Percentiles rank a stretch among this genome's conserved stretches.
Conservation (phyloP, 2,888 invertebrate species). For the Elegia similella region DNA sequence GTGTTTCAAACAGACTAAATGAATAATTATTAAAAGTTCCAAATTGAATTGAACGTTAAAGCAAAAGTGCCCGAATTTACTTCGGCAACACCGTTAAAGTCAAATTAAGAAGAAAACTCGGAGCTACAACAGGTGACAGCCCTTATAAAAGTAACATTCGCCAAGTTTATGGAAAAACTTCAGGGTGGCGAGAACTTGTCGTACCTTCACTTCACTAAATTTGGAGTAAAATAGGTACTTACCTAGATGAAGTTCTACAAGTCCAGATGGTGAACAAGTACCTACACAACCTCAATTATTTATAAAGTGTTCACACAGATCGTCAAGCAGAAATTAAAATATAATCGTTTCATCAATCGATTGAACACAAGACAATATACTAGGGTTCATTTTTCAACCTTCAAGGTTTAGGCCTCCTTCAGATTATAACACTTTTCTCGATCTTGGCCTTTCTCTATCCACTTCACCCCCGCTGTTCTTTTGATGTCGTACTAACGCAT, state of each 20-base stretch:
- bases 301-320: too few relatives aligned
- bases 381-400: too few relatives aligned
- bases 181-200: not conserved
- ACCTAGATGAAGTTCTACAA: constrained; percentile 1
- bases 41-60: not conserved
- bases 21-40: constrained; percentile 13
- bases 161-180: constrained; percentile 20
- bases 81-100: constrained; percentile 18
- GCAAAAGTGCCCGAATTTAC: constrained; percentile 16
- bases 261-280: not conserved
- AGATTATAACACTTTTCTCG: too few relatives aligned
- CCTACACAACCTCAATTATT: too few relatives aligned
- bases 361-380: too few relatives aligned
- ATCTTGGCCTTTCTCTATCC: too few relatives aligned
- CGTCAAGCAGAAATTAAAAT: too few relatives aligned
- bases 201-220: not conserved
- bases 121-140: constrained; percentile 24
- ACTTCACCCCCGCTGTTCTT: too few relatives aligned
- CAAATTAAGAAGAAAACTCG: constrained; percentile 24
- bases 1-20: not conserved
- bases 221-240: not conserved
- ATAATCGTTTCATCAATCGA: too few relatives aligned
- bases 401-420: too few relatives aligned
- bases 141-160: constrained; percentile 19
- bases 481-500: too few relatives aligned